Percentiles rank a stretch among this genome's conserved stretches.
Conservation (phyloP, 2,888 invertebrate species). For the Artemia sinica region DNA sequence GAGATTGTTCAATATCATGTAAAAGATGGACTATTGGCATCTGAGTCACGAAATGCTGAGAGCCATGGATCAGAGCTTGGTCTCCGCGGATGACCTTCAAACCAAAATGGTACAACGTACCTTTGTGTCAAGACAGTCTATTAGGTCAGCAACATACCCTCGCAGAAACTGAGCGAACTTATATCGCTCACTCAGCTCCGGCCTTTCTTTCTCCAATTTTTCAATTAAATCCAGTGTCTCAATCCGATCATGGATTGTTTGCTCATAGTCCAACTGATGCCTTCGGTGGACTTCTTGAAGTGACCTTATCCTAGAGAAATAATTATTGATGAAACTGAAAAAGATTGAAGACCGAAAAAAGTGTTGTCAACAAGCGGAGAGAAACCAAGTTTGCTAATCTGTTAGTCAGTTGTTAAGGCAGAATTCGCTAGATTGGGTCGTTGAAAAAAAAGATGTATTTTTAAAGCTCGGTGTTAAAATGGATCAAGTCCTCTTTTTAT, state of each 20-base stretch:
- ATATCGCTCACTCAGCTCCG: slow-evolving; percentile 60
- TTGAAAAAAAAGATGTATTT: too few relatives aligned
- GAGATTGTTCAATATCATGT: too few relatives aligned
- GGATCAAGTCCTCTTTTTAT: too few relatives aligned
- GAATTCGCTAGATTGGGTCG: too few relatives aligned
- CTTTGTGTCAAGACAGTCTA: slow-evolving; percentile 95
- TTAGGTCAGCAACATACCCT: slow-evolving; percentile 84
- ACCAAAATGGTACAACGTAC: slow-evolving; percentile 36
- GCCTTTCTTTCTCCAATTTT: slow-evolving; percentile 39
- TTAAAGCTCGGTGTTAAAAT: too few relatives aligned
- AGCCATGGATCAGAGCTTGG: too few relatives aligned
- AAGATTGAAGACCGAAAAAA: slow-evolving; percentile 2
- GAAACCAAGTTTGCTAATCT: too few relatives aligned
- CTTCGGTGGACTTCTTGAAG: slow-evolving; percentile 41
- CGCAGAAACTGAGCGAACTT: slow-evolving; percentile 85
- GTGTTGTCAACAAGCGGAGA: neutral
- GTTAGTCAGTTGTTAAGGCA: too few relatives aligned
- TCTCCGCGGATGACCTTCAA: slow-evolving; percentile 13
- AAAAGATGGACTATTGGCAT: too few relatives aligned
- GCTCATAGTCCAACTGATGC: slow-evolving; percentile 38
- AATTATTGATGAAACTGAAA: slow-evolving; percentile 17
- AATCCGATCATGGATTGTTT: slow-evolving; percentile 35
- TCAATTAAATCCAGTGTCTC: slow-evolving; percentile 37
- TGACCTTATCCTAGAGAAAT: slow-evolving; percentile 37
- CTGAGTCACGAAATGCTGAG: too few relatives aligned